Evolutionary conservation across 35 echinoderm and acorn worm species (phyloP), one percentile per base, ranked within the genome.

Genomic region (Ophioderma brevispina): DNA sequence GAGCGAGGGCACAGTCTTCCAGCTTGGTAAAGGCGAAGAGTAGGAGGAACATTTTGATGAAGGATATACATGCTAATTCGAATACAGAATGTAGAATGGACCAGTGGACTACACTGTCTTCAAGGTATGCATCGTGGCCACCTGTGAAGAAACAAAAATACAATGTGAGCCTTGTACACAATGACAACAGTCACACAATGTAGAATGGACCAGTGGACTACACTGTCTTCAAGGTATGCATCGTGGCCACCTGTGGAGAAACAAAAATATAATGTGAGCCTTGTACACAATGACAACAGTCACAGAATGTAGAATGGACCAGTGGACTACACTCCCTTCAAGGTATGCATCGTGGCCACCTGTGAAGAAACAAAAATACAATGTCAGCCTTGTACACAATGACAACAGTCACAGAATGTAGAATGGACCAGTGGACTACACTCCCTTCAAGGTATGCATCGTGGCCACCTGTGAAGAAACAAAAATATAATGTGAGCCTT

Each of bases 401-500:
- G n/a, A n/a, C n/a, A n/a, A n/a, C n/a, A n/a, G n/a, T n/a, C n/a
- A 79, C 81, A 13, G 97, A 99, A 13, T 78, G 46, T 28, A 89
- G 83, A 30, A 99, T 93, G 17, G 78, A 93, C 93, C 93, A 99
- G 0, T 99, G 33, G 43, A 77, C 77, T 32, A 99, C 88, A 33
- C 87, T 95, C 25, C 77, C 32, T 40, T 95, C 97, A 46, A 99
- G 36, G 81, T 99, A 99, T 17, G 15, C 30, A 33, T 85, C 79
- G 76, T 95, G 94, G 14, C 97, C 97, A 40, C 97, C 97, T 99
- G 91, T n/a, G n/a, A n/a, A n/a, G n/a, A n/a, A n/a, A n/a, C n/a
- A n/a, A n/a, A n/a, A n/a, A n/a, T n/a, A n/a, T n/a, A n/a, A n/a
- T n/a, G n/a, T n/a, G n/a, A n/a, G n/a, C n/a, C n/a, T n/a, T n/a